phyloP scores from a whole-genome alignment of 2,113 vertebrate genomes.

The Hyla sarda region DNA sequence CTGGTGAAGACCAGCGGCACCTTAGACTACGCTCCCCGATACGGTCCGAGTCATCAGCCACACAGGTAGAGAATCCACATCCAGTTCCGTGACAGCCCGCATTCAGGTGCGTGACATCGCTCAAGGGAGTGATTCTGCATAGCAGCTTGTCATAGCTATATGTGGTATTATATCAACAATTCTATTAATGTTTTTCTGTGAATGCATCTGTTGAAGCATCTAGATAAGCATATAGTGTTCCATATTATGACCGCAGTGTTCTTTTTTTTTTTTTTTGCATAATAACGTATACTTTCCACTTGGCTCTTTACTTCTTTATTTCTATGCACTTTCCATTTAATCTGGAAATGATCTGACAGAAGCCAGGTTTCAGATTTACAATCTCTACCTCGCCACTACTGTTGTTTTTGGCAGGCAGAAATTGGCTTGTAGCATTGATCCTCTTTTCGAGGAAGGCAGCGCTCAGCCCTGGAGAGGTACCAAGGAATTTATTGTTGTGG shows the following conservation, averaged over 20 bases:
- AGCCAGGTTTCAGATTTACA: not conserved
- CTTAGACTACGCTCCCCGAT: too few relatives aligned
- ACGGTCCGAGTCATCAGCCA: too few relatives aligned
- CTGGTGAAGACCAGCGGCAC: too few relatives aligned
- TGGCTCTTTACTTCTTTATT: not conserved
- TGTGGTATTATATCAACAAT: not conserved
- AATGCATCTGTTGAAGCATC: not conserved
- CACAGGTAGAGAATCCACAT: too few relatives aligned
- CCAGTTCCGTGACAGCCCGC: too few relatives aligned
- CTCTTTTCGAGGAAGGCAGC: not conserved
- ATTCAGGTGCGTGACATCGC: too few relatives aligned
- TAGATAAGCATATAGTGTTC: not conserved
- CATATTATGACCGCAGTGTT: not conserved
- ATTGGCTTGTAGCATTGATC: slow-evolving; percentile 20
- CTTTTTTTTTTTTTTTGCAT: not conserved
- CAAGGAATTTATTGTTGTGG: slow-evolving; percentile 34
- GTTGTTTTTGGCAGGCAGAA: slow-evolving; percentile 1
- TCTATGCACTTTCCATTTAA: not conserved
- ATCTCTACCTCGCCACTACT: not conserved
- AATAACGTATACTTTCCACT: not conserved
- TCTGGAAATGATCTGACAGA: slow-evolving; percentile 11
- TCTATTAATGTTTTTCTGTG: not conserved
- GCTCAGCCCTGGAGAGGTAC: not conserved
- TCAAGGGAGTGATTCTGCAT: too few relatives aligned
- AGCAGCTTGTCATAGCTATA: too few relatives aligned